Evolutionary conservation across 2,113 vertebrate genomes (phyloP).

Genomic region (Tachycineta bicolor): DNA sequence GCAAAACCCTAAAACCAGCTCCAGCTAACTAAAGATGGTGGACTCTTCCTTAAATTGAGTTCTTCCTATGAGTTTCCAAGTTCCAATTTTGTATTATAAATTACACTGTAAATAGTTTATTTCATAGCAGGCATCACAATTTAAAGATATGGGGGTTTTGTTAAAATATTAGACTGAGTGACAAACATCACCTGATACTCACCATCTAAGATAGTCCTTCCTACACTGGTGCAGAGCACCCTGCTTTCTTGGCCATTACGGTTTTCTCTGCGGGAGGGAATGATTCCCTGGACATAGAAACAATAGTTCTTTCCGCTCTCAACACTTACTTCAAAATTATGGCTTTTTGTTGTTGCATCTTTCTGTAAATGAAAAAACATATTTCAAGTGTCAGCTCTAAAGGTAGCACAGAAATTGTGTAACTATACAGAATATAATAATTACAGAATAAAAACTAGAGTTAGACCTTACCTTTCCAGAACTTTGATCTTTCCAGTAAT

Average conservation of each 20-base stretch:
- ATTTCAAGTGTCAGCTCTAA: neutral
- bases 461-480: constrained; percentile 84
- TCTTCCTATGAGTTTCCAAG: neutral
- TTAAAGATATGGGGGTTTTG: neutral
- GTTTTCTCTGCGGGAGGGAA: constrained; percentile 74
- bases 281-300: constrained; percentile 80
- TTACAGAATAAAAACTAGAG: neutral
- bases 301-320: constrained; percentile 85
- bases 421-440: neutral
- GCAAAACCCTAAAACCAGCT: neutral
- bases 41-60: neutral
- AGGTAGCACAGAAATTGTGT: neutral
- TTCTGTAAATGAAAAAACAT: constrained; percentile 75
- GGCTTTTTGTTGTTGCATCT: constrained; percentile 50
- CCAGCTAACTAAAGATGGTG: neutral
- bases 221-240: constrained; percentile 64
- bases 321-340: constrained; percentile 72
- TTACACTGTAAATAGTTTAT: neutral
- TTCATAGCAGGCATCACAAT: neutral
- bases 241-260: constrained; percentile 77
- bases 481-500: constrained; percentile 84
- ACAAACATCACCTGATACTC: neutral
- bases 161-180: neutral
- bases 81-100: neutral
- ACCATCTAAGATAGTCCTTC: constrained; percentile 36